phyloP scores from a whole-genome alignment of 2,797 vertebrate species.

The Coranthus polyacanthus region DNA sequence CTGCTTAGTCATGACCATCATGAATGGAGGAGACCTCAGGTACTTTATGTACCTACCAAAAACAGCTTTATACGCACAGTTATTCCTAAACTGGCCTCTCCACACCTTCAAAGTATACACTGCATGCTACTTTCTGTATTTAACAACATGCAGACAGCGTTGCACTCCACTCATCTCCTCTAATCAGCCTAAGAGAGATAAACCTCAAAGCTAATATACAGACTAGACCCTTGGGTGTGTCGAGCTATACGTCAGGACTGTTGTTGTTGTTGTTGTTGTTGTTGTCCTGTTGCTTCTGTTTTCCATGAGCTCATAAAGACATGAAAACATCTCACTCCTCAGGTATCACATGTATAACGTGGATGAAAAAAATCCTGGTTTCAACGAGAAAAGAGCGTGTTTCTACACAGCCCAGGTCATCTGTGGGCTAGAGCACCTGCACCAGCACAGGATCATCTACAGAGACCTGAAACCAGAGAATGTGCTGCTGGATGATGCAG shows the following conservation, averaged over 20 bases:
- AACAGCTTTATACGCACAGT: conserved; percentile 3
- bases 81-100: background rate
- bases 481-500: conserved; percentile 84
- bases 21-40: conserved; percentile 89
- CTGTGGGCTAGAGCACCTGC: conserved; percentile 86
- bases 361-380: conserved; percentile 86
- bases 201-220: conserved; percentile 50
- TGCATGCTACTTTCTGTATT: conserved; percentile 7
- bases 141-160: conserved; percentile 19
- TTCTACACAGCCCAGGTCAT: conserved; percentile 86
- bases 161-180: conserved; percentile 36
- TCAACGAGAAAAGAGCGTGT: conserved; percentile 80
- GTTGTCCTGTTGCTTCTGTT: background rate
- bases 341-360: conserved; percentile 87
- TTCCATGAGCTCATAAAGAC: background rate
- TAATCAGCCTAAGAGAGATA: conserved; percentile 62
- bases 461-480: conserved; percentile 88
- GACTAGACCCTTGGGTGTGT: conserved; percentile 11
- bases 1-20: conserved; percentile 88
- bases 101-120: background rate
- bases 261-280: background rate
- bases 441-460: conserved; percentile 87
- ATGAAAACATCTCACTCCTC: background rate
- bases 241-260: conserved; percentile 30
- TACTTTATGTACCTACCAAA: conserved; percentile 35